Percentiles rank a stretch among this genome's conserved stretches.
Conservation (phyloP, 1,140 invertebrate species). For the Euwallacea similis region DNA sequence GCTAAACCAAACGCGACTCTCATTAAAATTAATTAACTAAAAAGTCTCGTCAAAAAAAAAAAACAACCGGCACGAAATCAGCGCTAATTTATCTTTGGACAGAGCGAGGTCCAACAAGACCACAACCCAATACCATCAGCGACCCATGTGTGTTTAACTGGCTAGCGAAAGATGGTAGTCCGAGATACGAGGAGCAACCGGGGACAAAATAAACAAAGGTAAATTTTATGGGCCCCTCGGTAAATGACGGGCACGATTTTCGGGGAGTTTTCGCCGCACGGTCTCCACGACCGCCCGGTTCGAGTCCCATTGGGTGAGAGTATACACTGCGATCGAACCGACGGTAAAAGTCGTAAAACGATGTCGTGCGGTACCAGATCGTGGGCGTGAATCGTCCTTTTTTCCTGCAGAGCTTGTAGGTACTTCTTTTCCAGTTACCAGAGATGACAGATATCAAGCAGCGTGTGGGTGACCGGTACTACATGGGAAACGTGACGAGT, state of each 20-base stretch:
- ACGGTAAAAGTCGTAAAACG: slow-evolving; percentile 8
- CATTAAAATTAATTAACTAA: slow-evolving; percentile 18
- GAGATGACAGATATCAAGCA: slow-evolving; percentile 16
- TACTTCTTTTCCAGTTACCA: neutral
- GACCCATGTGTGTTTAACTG: slow-evolving; percentile 19
- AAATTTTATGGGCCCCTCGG: slow-evolving; percentile 20
- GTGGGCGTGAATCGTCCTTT: slow-evolving; percentile 13
- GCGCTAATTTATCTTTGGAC: slow-evolving; percentile 13
- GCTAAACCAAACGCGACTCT: neutral
- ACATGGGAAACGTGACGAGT: neutral
- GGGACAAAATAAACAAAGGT: slow-evolving; percentile 31
- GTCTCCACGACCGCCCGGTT: neutral
- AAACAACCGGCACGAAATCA: slow-evolving; percentile 6
- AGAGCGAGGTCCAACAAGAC: slow-evolving; percentile 7
- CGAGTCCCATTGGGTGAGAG: neutral
- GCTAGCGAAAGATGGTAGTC: slow-evolving; percentile 20
- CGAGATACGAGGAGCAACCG: slow-evolving; percentile 12
- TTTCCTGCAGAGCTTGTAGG: slow-evolving; percentile 2
- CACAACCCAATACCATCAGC: slow-evolving; percentile 15
- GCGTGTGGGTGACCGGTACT: slow-evolving; percentile 7
- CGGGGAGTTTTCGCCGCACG: neutral
- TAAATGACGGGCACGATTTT: slow-evolving; percentile 24
- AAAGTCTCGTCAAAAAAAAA: neutral
- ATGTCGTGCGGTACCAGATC: slow-evolving; percentile 15
- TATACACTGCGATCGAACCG: neutral